A percentile compares a stretch with the other conserved stretches of the same genome.
phyloP scores from a whole-genome alignment of 2,113 vertebrate genomes.

The Hippocampus zosterae region DNA sequence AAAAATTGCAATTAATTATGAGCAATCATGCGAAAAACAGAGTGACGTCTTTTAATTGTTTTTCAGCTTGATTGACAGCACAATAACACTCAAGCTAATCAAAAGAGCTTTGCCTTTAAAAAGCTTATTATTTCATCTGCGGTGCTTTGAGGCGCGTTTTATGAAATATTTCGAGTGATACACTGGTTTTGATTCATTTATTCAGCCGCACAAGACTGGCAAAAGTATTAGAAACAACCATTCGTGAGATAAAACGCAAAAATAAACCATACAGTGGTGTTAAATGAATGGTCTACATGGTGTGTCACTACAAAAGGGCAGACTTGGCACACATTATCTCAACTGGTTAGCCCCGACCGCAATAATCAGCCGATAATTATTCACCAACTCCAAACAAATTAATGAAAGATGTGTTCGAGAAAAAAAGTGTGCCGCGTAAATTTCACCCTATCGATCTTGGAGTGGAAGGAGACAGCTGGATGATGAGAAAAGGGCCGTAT shows the following conservation, averaged over 20 bases:
- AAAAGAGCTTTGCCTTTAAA: not conserved
- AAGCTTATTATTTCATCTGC: not conserved
- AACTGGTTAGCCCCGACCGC: constrained; percentile 28
- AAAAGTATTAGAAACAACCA: not conserved
- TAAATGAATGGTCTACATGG: not conserved
- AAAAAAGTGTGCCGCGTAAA: constrained; percentile 1
- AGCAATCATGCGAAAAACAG: not conserved
- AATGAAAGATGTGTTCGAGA: constrained; percentile 21
- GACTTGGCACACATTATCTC: not conserved
- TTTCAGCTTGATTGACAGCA: not conserved
- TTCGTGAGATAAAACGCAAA: not conserved
- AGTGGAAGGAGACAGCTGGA: constrained; percentile 24
- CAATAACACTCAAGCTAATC: not conserved
- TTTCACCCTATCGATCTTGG: constrained; percentile 28
- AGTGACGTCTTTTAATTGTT: not conserved
- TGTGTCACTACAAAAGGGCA: not conserved
- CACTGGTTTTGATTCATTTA: not conserved
- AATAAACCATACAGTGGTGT: not conserved
- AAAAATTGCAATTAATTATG: not conserved
- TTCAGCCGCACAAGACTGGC: not conserved
- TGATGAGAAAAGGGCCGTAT: constrained; percentile 28
- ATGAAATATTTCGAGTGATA: not conserved
- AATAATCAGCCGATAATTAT: constrained; percentile 38
- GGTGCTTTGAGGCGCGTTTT: not conserved
- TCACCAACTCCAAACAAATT: constrained; percentile 20